Base-by-base conservation (phyloP, 2,797 vertebrate species). In the Liparis tanakae region DNA sequence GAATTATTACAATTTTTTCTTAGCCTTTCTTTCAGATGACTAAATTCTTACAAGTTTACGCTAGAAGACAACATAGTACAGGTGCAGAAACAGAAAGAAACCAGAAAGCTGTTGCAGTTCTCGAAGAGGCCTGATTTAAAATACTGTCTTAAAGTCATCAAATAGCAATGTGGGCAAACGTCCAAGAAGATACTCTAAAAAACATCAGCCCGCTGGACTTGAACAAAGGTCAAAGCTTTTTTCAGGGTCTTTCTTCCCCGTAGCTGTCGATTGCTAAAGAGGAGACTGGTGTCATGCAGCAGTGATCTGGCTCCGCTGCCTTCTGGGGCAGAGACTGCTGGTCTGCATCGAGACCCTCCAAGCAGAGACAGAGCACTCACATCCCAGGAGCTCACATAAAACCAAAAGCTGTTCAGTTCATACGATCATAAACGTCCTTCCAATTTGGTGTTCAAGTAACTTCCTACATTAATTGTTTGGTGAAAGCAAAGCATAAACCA, bases 281-380 rank as follows among this genome's bases (percentile, higher is more conserved):
- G 64, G 75, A 44, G 22, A 63, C 8, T 67, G 74, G 22, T 76
- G 71, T 76, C 41, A 41, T 51, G 67, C 34, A 76, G 69, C 60
- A 70, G 58, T 36, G 67, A 64, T 76, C 63, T 58, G 68, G 48
- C 25, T 71, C 15, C 51, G 25, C 25, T 22, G 70, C 25, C 74
- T 58, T 46, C 54, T 30, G 63, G 56, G 62, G 33, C 60, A 67
- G 46, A 70, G 66, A 22, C 54, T 18, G 48, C 43, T 66, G 63
- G 68, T 74, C 71, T 67, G 51, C 53, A 36, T 63, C 36, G 62
- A 54, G 36, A 61, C 67, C 33, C 50, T 57, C 61, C 34, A 34
- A 25, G 67, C 20, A 77, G 25, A 72, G 12, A 37, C 50, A 33
- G 61, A 41, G 41, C 48, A 63, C 59, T 58, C 41, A 66, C 39